These are phyloP conservation scores for Amniataba percoides DNA, from an alignment of 2,797 vertebrate genomes.

Conservation along the genomic window DNA sequence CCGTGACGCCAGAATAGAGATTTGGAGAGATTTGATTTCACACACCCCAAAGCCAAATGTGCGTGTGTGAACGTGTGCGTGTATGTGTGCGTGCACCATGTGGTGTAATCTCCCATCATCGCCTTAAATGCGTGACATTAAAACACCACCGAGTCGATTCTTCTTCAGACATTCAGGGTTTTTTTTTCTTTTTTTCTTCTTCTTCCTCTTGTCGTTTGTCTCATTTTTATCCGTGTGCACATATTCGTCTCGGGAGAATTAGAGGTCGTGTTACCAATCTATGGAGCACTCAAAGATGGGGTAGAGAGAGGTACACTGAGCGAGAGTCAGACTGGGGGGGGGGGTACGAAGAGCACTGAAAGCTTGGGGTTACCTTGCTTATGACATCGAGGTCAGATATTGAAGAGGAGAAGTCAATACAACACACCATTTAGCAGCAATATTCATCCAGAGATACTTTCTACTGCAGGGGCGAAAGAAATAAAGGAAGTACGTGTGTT, in stretches of 20 bases:
- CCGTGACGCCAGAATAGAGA: slow-evolving; percentile 80
- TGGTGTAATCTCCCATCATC: slow-evolving; percentile 78
- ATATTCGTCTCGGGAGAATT: slow-evolving; percentile 75
- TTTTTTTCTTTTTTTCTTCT: slow-evolving; percentile 20
- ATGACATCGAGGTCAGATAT: slow-evolving; percentile 75
- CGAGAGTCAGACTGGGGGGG: slow-evolving; percentile 36
- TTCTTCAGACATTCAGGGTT: slow-evolving; percentile 64
- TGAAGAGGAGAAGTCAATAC: slow-evolving; percentile 75
- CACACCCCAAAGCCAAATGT: slow-evolving; percentile 68
- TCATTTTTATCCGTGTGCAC: slow-evolving; percentile 67
- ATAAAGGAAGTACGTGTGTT: neutral
- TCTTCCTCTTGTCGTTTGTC: slow-evolving; percentile 44
- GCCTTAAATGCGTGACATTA: slow-evolving; percentile 87
- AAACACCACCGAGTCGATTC: slow-evolving; percentile 86
- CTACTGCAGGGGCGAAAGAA: neutral
- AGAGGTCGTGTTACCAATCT: slow-evolving; percentile 79
- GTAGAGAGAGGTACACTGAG: slow-evolving; percentile 51
- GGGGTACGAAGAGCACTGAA: slow-evolving; percentile 55
- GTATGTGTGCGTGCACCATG: slow-evolving; percentile 51
- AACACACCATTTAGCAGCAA: slow-evolving; percentile 73
- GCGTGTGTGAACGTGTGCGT: slow-evolving; percentile 27
- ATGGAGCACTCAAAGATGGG: slow-evolving; percentile 69
- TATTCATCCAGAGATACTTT: slow-evolving; percentile 40
- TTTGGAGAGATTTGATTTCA: slow-evolving; percentile 83
- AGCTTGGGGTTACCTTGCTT: slow-evolving; percentile 69